Percentiles rank a stretch among this genome's conserved stretches.
phyloP scores from a whole-genome alignment of 23 tunicate genomes.

The Trididemnum miniatum region DNA sequence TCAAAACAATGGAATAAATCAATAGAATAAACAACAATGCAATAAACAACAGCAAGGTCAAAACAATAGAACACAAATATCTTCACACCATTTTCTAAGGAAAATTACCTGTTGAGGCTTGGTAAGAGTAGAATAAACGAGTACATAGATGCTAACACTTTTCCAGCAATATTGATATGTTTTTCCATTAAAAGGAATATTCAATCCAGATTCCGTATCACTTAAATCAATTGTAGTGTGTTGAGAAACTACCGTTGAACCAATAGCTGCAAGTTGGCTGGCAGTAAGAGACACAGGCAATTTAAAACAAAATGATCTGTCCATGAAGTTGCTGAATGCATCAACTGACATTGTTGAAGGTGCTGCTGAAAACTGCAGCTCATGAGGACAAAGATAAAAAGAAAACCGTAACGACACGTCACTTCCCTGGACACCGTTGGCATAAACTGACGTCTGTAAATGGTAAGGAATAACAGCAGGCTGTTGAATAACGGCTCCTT shows the following conservation, averaged over 20 bases:
- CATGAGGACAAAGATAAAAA: neutral
- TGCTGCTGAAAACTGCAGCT: neutral
- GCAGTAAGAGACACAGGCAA: neutral
- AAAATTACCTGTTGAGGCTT: neutral
- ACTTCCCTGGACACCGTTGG: neutral
- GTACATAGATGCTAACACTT: slow-evolving; percentile 13
- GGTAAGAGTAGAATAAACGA: slow-evolving; percentile 19
- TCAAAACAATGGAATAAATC: no score
- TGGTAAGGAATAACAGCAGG: neutral
- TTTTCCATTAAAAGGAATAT: slow-evolving; percentile 9
- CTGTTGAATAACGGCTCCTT: neutral
- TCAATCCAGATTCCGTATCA: slow-evolving; percentile 21
- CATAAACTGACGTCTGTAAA: neutral
- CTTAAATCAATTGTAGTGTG: neutral
- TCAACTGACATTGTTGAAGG: neutral
- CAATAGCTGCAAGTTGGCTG: neutral
- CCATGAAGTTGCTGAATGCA: neutral
- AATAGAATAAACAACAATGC: no score
- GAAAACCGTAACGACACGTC: neutral
- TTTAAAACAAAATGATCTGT: neutral
- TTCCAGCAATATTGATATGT: slow-evolving; percentile 66
- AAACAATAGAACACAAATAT: no score
- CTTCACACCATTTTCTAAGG: no score
- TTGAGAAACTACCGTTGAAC: neutral
- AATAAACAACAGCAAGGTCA: no score